Percentiles rank a stretch among this genome's conserved stretches.
Evolutionary conservation across 1,140 invertebrate genomes (phyloP).

Genomic region (Macrobrachium rosenbergii): DNA sequence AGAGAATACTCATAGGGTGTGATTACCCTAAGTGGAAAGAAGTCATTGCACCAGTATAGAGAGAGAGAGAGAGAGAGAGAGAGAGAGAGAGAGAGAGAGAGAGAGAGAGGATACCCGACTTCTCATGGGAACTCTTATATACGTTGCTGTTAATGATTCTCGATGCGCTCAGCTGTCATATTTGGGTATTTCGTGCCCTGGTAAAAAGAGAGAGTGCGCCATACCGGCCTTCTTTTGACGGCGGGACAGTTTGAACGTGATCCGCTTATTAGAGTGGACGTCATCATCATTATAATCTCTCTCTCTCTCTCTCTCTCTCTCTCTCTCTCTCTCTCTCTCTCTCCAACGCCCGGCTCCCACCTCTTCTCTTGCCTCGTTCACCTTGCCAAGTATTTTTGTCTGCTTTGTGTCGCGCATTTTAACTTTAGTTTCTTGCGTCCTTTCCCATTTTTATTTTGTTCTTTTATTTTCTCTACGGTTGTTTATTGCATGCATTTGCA

Average conservation of each 20-base stretch:
- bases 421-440: not conserved
- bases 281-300: not conserved
- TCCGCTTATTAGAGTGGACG: too few species aligned
- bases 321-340: slow-evolving; percentile 21
- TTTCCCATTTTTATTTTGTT: not conserved
- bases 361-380: slow-evolving; percentile 9
- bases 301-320: slow-evolving; percentile 27
- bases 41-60: slow-evolving; percentile 2
- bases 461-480: not conserved
- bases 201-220: not conserved
- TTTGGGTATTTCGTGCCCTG: not conserved
- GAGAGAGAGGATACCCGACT: not conserved
- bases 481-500: not conserved
- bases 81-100: slow-evolving; percentile 40
- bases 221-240: too few species aligned
- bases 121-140: not conserved
- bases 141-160: not conserved
- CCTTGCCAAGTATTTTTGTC: slow-evolving; percentile 1
- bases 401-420: slow-evolving; percentile 16
- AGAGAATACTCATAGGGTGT: not conserved
- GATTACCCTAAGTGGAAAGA: too few species aligned
- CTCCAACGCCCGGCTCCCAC: slow-evolving; percentile 17
- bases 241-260: not conserved
- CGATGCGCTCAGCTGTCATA: not conserved
- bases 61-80: slow-evolving; percentile 12